phyloP scores from a whole-genome alignment of 2,113 vertebrate genomes.

The Benitochromis conjunctus region DNA sequence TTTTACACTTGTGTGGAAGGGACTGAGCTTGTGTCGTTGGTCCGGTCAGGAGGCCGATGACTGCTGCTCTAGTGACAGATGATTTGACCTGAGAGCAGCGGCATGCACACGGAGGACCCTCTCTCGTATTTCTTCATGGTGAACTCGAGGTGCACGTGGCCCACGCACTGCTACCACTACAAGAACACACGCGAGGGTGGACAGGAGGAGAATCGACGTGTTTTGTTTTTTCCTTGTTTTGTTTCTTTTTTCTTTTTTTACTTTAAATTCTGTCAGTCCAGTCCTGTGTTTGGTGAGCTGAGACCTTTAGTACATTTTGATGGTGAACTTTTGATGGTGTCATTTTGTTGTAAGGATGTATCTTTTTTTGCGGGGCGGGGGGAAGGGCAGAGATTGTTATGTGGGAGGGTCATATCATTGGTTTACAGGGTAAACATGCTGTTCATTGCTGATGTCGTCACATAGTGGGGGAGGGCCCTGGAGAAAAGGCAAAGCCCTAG shows the following conservation, averaged over 20 bases:
- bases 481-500: constrained; percentile 13
- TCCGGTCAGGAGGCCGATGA: constrained; percentile 4
- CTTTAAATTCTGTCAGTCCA: constrained; percentile 51
- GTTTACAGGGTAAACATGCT: constrained; percentile 77
- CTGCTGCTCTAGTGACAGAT: neutral
- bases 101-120: neutral
- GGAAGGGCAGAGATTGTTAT: constrained; percentile 33
- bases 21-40: neutral
- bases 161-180: constrained; percentile 48
- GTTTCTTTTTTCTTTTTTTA: constrained; percentile 10
- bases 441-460: constrained; percentile 57
- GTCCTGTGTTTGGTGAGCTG: constrained; percentile 63
- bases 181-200: neutral
- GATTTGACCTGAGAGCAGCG: neutral
- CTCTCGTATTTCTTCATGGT: neutral
- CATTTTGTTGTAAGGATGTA: constrained; percentile 60
- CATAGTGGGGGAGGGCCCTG: constrained; percentile 30
- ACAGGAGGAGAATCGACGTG: constrained; percentile 20
- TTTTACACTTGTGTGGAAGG: constrained; percentile 23
- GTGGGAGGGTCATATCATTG: constrained; percentile 62
- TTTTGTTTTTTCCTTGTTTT: constrained; percentile 17
- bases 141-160: constrained; percentile 13
- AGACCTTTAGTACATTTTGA: constrained; percentile 57
- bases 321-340: constrained; percentile 62
- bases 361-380: neutral